Evolutionary conservation across 2,888 invertebrate genomes (phyloP), one percentile per base, ranked within the genome.

Genomic region (Tiliacea aurago): DNA sequence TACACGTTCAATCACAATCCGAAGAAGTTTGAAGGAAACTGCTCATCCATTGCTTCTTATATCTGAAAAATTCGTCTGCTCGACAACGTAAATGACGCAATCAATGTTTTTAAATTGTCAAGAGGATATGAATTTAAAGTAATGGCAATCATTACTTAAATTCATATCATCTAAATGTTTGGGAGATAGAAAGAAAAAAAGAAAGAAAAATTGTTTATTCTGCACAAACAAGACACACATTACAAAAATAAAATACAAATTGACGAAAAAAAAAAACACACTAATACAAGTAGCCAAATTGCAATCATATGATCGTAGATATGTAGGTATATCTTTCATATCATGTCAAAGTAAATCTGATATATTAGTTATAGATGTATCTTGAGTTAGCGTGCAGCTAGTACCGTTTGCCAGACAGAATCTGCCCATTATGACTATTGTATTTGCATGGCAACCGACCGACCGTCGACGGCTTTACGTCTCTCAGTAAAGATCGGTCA

Each of bases 361-460:
- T 41, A 11, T 23, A 15, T 23, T 15, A 1, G 23, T 9, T n/a
- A 33, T 15, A 49, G 4, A 43, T 18, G 4, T 18, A 43, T 33
- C 43, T 23, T 43, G 15, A 67, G 18, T 55, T 28, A 53, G 53
- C 67, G 23, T 51, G 15, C 58, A 18, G 15, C 13, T 53, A 43
- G 37, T 65, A 80, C 66, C 66, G 80, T 55, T 80, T 45, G 28
- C 62, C 13, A 41, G 75, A 59, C 58, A 53, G 23, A 53, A 47
- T 62, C 43, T 45, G 4, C 4, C 43, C 28, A 41, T 51, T 67
- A 28, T 23, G 65, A 37, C 47, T n/a, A 53, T 70, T 69, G 43
- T 66, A 68, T 74, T 80, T 78, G 80, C 67, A 74, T 78, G 45
- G 61, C 55, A 78, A 80, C 77, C 55, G 41, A 53, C 37, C 43